Percentiles rank a stretch among this genome's conserved stretches.
Conservation (phyloP, 2,113 vertebrate species). For the Galemys pyrenaicus region DNA sequence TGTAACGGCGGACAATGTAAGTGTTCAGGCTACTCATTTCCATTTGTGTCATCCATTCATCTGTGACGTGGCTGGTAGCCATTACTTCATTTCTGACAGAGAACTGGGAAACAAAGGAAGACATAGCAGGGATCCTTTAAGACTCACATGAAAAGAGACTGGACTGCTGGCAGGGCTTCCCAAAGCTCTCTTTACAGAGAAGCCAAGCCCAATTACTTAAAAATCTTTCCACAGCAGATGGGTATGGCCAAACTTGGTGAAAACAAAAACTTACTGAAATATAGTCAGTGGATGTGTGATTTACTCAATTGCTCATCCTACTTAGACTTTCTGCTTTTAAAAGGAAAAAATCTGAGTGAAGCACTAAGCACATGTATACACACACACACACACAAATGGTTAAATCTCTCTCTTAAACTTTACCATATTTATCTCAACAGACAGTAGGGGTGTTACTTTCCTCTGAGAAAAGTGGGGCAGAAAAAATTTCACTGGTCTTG, state of each 20-base stretch:
- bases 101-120: constrained; percentile 91
- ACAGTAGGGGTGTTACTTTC: not conserved
- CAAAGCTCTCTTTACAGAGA: constrained; percentile 71
- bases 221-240: constrained; percentile 77
- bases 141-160: constrained; percentile 80
- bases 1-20: constrained; percentile 99
- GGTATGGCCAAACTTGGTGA: constrained; percentile 70
- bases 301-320: not conserved
- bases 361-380: not conserved
- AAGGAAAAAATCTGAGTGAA: not conserved
- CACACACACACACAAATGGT: too few species aligned
- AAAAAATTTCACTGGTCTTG: constrained; percentile 12
- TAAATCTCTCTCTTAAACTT: not conserved
- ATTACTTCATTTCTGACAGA: constrained; percentile 99
- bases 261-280: constrained; percentile 73
- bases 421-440: not conserved
- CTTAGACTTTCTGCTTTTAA: not conserved
- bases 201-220: constrained; percentile 81
- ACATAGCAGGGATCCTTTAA: constrained; percentile 85
- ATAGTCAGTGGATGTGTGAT: not conserved
- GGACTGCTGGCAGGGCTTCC: constrained; percentile 81
- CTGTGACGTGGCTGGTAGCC: constrained; percentile 99
- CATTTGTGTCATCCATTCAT: constrained; percentile 99
- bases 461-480: constrained; percentile 11
- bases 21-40: constrained; percentile 99